These are phyloP conservation scores for Leptodactylus fallax DNA, from an alignment of 2,797 vertebrate genomes.

Conservation along the genomic window DNA sequence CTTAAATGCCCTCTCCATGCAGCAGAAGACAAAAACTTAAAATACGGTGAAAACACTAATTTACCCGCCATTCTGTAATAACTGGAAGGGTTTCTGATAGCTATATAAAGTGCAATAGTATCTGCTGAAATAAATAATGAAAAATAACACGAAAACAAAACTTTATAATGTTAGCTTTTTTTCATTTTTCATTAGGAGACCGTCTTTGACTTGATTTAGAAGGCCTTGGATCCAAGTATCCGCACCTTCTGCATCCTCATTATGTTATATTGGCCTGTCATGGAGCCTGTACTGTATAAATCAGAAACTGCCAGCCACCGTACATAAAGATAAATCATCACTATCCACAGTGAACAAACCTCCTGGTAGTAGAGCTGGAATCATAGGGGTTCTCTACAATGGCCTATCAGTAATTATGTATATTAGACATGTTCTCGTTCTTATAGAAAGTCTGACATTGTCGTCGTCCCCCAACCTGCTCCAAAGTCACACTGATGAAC, in stretches of 20 bases:
- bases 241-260: neutral
- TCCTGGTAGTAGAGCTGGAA: neutral
- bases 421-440: neutral
- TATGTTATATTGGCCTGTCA: neutral
- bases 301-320: neutral
- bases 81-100: neutral
- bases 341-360: neutral
- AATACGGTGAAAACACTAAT: neutral
- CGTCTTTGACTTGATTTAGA: neutral
- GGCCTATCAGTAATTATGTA: neutral
- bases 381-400: neutral
- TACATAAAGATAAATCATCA: neutral
- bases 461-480: no score
- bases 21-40: neutral
- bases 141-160: neutral
- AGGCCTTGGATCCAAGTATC: neutral
- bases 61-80: neutral
- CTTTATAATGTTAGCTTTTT: neutral
- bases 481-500: no score
- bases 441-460: no score
- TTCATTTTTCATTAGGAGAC: neutral
- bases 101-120: neutral
- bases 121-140: neutral
- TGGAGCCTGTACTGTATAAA: neutral
- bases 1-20: neutral